These are phyloP conservation scores for Propithecus perrieri DNA, from an alignment of 2,797 vertebrate genomes.

Conservation along the genomic window DNA sequence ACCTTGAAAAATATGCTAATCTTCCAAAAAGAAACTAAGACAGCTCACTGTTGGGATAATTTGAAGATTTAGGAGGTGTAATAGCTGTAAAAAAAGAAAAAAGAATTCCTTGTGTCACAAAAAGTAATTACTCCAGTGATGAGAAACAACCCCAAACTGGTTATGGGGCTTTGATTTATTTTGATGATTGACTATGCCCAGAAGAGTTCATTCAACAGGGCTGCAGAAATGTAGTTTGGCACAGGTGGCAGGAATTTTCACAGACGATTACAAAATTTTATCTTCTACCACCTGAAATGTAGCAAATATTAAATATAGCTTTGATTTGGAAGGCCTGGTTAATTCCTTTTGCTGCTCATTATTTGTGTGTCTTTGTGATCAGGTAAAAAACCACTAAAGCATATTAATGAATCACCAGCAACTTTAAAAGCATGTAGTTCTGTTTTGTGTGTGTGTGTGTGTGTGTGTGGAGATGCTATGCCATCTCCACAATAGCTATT, in stretches of 20 bases:
- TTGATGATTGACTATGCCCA: slow-evolving; percentile 75
- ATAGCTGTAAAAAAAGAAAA: slow-evolving; percentile 61
- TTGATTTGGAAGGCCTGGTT: slow-evolving; percentile 65
- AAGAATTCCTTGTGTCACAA: slow-evolving; percentile 57
- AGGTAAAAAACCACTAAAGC: neutral
- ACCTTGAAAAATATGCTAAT: slow-evolving; percentile 75
- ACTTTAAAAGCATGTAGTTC: neutral
- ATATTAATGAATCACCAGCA: neutral
- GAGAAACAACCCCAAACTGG: slow-evolving; percentile 56
- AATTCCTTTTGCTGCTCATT: slow-evolving; percentile 10
- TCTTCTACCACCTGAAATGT: neutral
- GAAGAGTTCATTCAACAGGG: slow-evolving; percentile 82
- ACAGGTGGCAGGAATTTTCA: slow-evolving; percentile 70
- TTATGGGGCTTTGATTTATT: slow-evolving; percentile 71
- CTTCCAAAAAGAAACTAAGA: slow-evolving; percentile 58
- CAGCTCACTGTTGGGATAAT: slow-evolving; percentile 64
- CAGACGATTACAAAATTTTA: slow-evolving; percentile 60
- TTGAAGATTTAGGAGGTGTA: slow-evolving; percentile 65
- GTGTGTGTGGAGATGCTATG: neutral
- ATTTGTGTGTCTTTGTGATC: neutral
- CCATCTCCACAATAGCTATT: neutral
- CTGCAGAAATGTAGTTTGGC: slow-evolving; percentile 70
- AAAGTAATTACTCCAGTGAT: slow-evolving; percentile 43
- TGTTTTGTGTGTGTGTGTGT: neutral
- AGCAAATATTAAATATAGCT: slow-evolving; percentile 43